Percentiles rank a stretch among this genome's conserved stretches.
Evolutionary conservation across 2,113 vertebrate genomes (phyloP).

Genomic region (Lepus europaeus): DNA sequence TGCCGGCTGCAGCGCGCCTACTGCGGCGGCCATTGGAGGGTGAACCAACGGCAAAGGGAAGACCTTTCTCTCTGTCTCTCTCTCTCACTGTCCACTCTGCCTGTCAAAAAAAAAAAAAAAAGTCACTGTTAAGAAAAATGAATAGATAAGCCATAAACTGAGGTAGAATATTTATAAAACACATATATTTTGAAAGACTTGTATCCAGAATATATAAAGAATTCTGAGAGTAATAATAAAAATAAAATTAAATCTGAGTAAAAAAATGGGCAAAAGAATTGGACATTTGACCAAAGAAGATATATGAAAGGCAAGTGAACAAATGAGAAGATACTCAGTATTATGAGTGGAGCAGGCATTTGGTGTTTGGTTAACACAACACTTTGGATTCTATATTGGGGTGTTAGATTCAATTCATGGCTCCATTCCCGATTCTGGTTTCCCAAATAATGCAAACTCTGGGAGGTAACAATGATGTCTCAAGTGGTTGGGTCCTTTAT

Average conservation of each 20-base stretch:
- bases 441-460: too few relatives aligned
- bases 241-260: background rate
- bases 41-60: too few relatives aligned
- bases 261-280: conserved; percentile 33
- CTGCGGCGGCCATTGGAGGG: too few relatives aligned
- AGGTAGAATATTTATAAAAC: background rate
- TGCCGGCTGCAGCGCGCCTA: too few relatives aligned
- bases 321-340: conserved; percentile 17
- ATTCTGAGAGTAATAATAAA: background rate
- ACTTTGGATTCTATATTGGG: too few relatives aligned
- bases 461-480: too few relatives aligned
- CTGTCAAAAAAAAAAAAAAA: background rate
- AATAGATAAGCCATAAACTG: background rate
- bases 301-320: background rate
- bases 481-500: too few relatives aligned
- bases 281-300: background rate
- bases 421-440: too few relatives aligned
- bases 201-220: conserved; percentile 27
- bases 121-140: background rate
- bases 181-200: background rate
- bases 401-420: too few relatives aligned
- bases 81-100: too few relatives aligned
- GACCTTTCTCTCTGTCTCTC: too few relatives aligned
- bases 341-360: background rate
- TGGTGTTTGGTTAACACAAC: too few relatives aligned